A percentile compares a stretch with the other conserved stretches of the same genome.
Evolutionary conservation across 2,113 vertebrate genomes (phyloP).

Genomic region (Centrocercus urophasianus): DNA sequence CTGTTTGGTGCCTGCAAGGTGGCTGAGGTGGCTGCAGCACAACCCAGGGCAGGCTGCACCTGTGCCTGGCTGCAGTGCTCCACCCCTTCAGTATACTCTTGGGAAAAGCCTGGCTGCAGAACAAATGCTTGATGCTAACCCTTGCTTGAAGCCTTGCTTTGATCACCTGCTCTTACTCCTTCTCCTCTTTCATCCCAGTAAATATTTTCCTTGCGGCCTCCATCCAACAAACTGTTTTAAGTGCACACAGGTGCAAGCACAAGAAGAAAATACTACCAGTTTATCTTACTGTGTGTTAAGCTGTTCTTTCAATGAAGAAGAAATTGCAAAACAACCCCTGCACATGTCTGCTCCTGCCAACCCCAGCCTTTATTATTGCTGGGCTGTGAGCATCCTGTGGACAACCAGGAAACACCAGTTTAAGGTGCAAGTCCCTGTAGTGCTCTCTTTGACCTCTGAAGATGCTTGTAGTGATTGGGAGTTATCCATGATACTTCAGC

Average conservation of each 20-base stretch:
- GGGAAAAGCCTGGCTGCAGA: background rate
- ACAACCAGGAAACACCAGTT: background rate
- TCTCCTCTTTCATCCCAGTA: background rate
- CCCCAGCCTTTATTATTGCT: background rate
- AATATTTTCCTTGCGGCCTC: background rate
- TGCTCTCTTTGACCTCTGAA: background rate
- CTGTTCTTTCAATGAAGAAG: background rate
- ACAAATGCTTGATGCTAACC: background rate
- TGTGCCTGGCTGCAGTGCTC: background rate
- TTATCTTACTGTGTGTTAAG: background rate
- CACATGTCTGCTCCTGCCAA: background rate
- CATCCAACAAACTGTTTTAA: background rate
- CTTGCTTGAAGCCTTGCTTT: background rate
- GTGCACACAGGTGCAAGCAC: background rate
- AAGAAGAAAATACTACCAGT: background rate
- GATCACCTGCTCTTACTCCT: background rate
- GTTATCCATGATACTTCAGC: background rate
- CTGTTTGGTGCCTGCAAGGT: rapidly evolving
- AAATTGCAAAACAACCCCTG: background rate
- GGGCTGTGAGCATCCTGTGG: background rate
- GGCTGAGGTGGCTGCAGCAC: background rate
- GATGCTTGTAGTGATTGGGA: background rate
- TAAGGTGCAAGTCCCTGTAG: rapidly evolving
- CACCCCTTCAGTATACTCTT: rapidly evolving
- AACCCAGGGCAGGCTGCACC: background rate